Base-by-base conservation (phyloP, 2,113 vertebrate species). In the Sterrhoptilus dennistouni region DNA sequence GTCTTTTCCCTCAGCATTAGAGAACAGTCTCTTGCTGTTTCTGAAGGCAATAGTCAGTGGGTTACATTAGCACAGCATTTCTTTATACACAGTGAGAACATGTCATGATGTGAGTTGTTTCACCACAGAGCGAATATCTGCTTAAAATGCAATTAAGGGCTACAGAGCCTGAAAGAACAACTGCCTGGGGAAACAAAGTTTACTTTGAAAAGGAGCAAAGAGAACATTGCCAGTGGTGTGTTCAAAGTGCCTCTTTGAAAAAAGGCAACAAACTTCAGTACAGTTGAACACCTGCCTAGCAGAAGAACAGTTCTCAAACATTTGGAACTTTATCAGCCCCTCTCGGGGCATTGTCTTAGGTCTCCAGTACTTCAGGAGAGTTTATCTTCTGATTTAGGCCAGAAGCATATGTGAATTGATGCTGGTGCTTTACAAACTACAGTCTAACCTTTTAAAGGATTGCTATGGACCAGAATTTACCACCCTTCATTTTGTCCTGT, bases 161-260 rank as follows among this genome's bases (percentile, higher is more conserved):
- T 66, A 42, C 47, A 54, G 78, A 89, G 45, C 68, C 68, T 50
- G 49, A 74, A 27, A 70, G 52, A 83, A 69, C 83, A 74, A 20
- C 59, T 88, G 92, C 83, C 79, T 88, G 83, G 63, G 54, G 83
- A 90, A 80, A 83, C 19, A 20, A 86, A 77, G 54, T 83, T 94
- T 69, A 8, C 82, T 93, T 92, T 56, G 63, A 77, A 81, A 54
- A 63, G 64, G 50, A 89, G 63, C 36, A 77, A 31, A 69, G 38
- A n/a, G 54, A 92, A 45, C n/a, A 18, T 20, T 13, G 13, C 53
- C 33, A 61, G 23, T 23, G 19, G n/a, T 68, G 12, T 56, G 14
- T 59, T 94, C 82, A 54, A 47, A 96, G 81, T 29, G 47, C 76
- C 19, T 31, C 47, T 83, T 45, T 8, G 53, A 40, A 76, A 61